A percentile compares a stretch with the other conserved stretches of the same genome.
phyloP scores from a whole-genome alignment of 1,140 invertebrate species.

The Drosophila tsacasi region DNA sequence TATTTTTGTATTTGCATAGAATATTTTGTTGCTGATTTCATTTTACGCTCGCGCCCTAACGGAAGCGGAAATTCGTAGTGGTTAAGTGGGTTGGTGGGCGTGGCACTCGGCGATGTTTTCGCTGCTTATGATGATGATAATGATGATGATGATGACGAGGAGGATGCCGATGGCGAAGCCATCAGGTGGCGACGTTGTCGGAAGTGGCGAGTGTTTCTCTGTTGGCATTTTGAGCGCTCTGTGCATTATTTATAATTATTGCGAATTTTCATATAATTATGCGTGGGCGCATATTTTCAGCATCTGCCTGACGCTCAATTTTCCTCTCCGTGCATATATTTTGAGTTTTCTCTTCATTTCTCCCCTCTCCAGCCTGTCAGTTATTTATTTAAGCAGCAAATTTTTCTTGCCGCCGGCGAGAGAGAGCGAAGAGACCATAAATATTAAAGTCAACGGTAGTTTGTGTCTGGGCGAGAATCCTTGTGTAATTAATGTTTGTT shows the following conservation, averaged over 20 bases:
- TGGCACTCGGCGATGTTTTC: constrained; percentile 19
- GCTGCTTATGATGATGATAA: constrained; percentile 23
- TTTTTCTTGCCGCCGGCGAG: constrained; percentile 46
- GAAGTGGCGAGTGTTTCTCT: constrained; percentile 68
- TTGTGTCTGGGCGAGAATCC: constrained; percentile 64
- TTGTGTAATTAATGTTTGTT: constrained; percentile 74
- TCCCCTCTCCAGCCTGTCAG: constrained; percentile 10
- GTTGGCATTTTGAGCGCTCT: constrained; percentile 55
- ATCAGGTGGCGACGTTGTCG: constrained; percentile 68
- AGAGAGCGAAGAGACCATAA: constrained; percentile 55
- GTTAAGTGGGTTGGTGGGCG: constrained; percentile 51
- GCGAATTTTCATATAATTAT: constrained; percentile 83
- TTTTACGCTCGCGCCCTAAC: constrained; percentile 59
- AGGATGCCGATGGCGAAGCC: constrained; percentile 19
- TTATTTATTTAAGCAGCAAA: constrained; percentile 75
- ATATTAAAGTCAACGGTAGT: constrained; percentile 76
- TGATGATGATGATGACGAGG: constrained; percentile 6
- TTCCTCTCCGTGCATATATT: constrained; percentile 17
- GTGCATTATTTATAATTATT: constrained; percentile 82
- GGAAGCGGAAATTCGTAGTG: constrained; percentile 67
- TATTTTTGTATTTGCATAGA: constrained; percentile 50
- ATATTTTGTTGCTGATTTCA: constrained; percentile 68
- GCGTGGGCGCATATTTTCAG: constrained; percentile 67
- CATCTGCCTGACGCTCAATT: constrained; percentile 26
- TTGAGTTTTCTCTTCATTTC: background rate